Evolutionary conservation across 2,888 invertebrate species (phyloP).

Genomic region (Protophormia terraenovae): DNA sequence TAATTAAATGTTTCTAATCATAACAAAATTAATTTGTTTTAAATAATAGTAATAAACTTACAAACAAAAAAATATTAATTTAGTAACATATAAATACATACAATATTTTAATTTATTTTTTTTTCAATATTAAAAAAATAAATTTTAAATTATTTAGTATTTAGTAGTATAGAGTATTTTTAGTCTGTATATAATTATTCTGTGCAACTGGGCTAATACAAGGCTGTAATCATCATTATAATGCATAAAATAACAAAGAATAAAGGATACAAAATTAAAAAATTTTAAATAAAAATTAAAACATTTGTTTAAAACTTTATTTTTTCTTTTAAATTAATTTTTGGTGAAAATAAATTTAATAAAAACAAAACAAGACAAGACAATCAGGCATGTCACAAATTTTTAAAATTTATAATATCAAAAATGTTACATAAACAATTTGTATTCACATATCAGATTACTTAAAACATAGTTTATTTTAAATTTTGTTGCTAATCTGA

Average conservation of each 20-base stretch:
- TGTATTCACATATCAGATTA: too few species aligned
- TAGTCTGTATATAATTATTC: conserved; percentile 15
- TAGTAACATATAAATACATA: conserved; percentile 59
- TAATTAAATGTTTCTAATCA: conserved; percentile 24
- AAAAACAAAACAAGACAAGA: not conserved
- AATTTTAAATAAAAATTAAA: too few species aligned
- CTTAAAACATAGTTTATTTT: too few species aligned
- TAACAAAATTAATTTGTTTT: conserved; percentile 13
- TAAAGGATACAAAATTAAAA: not conserved
- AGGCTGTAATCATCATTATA: not conserved
- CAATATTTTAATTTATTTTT: conserved; percentile 25
- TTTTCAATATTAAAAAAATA: not conserved
- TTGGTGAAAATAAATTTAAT: not conserved
- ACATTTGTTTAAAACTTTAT: too few species aligned
- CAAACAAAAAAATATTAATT: conserved; percentile 62
- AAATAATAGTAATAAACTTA: conserved; percentile 54
- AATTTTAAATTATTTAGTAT: conserved; percentile 19
- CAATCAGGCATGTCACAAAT: not conserved
- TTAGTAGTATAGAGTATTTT: conserved; percentile 25
- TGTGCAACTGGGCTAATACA: conserved; percentile 22
- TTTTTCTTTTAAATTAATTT: too few species aligned
- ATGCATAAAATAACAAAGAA: not conserved
- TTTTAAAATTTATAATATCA: not conserved
- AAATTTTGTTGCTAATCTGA: not conserved
- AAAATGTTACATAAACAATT: too few species aligned